Base-by-base conservation (phyloP, 2,888 invertebrate genomes). In the Andrena minutula region DNA sequence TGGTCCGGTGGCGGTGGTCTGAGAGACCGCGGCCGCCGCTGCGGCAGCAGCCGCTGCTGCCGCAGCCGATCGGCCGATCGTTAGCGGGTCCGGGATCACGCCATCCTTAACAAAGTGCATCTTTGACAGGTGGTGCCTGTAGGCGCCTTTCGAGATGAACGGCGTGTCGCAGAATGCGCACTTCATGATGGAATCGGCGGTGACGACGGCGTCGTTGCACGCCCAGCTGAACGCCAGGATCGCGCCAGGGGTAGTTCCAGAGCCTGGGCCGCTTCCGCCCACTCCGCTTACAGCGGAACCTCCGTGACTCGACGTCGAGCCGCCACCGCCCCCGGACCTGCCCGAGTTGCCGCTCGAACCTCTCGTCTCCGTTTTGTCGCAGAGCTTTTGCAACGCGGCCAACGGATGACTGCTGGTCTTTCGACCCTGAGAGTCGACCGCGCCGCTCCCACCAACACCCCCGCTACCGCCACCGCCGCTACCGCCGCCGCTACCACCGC, bases 111-210 rank as follows among this genome's bases (percentile, higher is more conserved):
- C 98, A 93, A 98, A 98, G 94, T 98, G 98, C 97, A 98, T 98
- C 94, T 98, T 98, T 65, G 98, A 98, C 90, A 99, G 95, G 92
- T 99, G 99, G 94, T 99, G 99, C 91, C 99, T 96, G 94, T 99
- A 99, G 12, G 99, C 99, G 73, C 99, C 99, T 94, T 99, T 99
- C 56, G 99, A 99, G 88, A 98, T 98, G 94, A 99, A 99, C 32
- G 98, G 98, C 30, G 98, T 98, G 94, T 98, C 98, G 95, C 98
- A 98, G 92, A 98, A 97, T 73, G 98, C 98, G 94, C 98, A 98
- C 94, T 98, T 98, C 96, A 98, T 98, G 82, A 98, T 97, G 35
- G 98, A 97, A 91, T 98, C 98, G 12, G 96, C 96, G 0, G 97
- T 97, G 91, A 98, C 96, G 3, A 98, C 97, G 6, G 98, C 98